Evolutionary conservation across 1,140 invertebrate species (phyloP), one percentile per base, ranked within the genome.

Genomic region (Drosophila jambulina): DNA sequence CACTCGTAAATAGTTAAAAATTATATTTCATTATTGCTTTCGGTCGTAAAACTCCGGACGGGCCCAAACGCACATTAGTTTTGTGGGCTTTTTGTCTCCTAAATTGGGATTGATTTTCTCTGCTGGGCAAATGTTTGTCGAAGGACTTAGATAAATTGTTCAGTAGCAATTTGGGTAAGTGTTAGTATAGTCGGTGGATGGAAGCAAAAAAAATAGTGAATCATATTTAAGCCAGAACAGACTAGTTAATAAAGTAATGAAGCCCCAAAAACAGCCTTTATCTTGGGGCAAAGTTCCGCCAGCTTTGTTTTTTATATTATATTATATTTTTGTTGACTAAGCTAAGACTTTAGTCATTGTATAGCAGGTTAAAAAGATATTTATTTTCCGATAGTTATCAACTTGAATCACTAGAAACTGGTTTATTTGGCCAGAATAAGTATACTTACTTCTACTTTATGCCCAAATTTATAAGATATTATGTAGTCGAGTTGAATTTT

Each of bases 1-100:
- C 79, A 57, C 79, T 86, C 83, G 76, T 82, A 87, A 87, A 87
- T 87, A 86, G 83, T 87, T 82, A 87, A 87, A 87, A 87, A 87
- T 82, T 87, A 87, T 87, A 87, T 87, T 87, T 87, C 76, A 87
- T 87, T 87, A 87, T 61, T 57, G 48, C 40, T 58, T 51, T 61
- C 46, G 63, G 63, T 59, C 46, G 60, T 54, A 62, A 67, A 64
- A 53, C 61, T 40, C 10, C 15, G 32, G 9, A 5, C 32, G 4
- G 36, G 15, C 5, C 32, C 57, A 12, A n/a, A 45, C 19, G n/a
- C 29, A 9, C 36, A 23, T 19, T 32, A 29, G 17, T 43, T 71
- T 56, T 42, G 43, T n/a, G 48, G 45, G 32, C 63, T 38, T 71
- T 71, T 67, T 53, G 46, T 13, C 54, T 42, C 43, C 56, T 46